phyloP scores from a whole-genome alignment of 2,113 vertebrate genomes.

The Abramis brama region DNA sequence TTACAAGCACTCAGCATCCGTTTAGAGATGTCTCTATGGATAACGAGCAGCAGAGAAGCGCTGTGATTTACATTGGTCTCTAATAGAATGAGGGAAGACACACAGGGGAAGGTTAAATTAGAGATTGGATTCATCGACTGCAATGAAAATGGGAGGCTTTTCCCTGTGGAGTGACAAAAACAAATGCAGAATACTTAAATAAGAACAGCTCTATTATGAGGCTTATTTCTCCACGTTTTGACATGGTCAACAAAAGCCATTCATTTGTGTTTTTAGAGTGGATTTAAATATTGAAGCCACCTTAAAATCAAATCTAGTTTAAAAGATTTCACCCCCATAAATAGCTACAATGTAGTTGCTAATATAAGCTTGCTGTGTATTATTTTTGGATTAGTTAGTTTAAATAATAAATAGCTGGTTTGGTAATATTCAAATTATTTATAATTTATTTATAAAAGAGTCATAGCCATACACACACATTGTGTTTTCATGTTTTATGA shows the following conservation, averaged over 20 bases:
- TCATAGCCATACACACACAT: too few species aligned
- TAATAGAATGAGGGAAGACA: conserved; percentile 22
- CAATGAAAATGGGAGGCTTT: not conserved
- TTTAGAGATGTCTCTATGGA: not conserved
- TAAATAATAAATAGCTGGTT: not conserved
- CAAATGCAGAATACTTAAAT: not conserved
- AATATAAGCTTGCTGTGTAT: not conserved
- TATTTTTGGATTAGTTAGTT: not conserved
- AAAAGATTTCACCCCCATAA: not conserved
- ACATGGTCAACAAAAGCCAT: too few species aligned
- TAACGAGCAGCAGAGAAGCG: not conserved
- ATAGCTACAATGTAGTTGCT: not conserved
- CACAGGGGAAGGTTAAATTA: conserved; percentile 1
- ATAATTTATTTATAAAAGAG: too few species aligned
- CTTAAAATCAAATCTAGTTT: not conserved
- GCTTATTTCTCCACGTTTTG: not conserved
- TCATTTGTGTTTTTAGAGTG: not conserved
- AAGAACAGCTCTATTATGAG: not conserved
- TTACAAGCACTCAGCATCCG: not conserved
- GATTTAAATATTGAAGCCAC: not conserved
- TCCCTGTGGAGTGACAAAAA: not conserved
- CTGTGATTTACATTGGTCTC: conserved; percentile 27
- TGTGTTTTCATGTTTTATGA: too few species aligned
- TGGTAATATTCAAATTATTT: not conserved
- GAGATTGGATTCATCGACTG: not conserved